Evolutionary conservation across 2,888 invertebrate genomes (phyloP), one percentile per base, ranked within the genome.

Genomic region (Metellina segmentata): DNA sequence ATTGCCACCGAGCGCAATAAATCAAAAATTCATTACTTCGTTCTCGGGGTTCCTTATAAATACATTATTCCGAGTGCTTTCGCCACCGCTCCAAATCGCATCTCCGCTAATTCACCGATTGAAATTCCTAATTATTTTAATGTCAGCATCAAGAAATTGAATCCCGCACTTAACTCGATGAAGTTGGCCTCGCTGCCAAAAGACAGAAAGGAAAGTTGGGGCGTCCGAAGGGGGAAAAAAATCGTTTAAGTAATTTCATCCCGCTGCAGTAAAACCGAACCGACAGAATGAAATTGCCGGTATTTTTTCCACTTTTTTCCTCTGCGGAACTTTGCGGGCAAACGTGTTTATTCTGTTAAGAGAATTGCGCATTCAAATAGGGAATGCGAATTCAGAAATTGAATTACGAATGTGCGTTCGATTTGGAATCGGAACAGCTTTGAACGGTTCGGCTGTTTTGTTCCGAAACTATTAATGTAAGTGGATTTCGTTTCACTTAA

Each of bases 81-180:
- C 79, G 79, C 72, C 7, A 34, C 34, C 16, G 48, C 34, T 34
- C 34, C 34, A n/a, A 86, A 86, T 78, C 19, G 77, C 69, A 86
- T 70, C 49, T 52, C 69, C 79, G 72, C 78, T 78, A 79, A 72
- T 81, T 79, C 71, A 71, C 79, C 87, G 87, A 87, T 87, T 87
- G 87, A 87, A 87, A 79, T 87, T 87, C 79, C 79, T 87, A 87
- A 87, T 87, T 87, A 87, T 87, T 87, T 87, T 87, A 87, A 87
- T 87, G 79, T 81, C 81, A 71, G 71, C 79, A 87, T 87, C 87
- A 87, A 72, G 72, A 87, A 87, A 87, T 87, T 79, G 87, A 87
- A 87, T 48, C 51, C 79, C 72, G 87, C 87, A 87, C 87, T 87
- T 87, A 87, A 81, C 71, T 72, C 71, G 79, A 87, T 87, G 78